phyloP scores from a whole-genome alignment of 2,113 vertebrate genomes.

The Corvus hawaiiensis region DNA sequence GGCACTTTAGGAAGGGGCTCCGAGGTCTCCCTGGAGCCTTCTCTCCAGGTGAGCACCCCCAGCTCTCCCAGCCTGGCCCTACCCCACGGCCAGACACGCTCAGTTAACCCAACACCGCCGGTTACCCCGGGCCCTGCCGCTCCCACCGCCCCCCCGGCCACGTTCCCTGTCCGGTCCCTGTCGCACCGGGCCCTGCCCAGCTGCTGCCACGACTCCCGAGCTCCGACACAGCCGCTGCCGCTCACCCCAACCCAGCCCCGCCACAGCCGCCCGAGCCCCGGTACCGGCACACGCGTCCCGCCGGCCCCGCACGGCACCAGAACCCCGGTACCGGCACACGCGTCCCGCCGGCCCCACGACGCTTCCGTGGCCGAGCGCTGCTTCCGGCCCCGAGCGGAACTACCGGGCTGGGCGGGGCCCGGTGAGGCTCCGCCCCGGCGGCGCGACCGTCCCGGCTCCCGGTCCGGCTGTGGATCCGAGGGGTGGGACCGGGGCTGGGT shows the following conservation, averaged over 20 bases:
- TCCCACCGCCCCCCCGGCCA: not conserved
- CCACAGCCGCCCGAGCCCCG: not conserved
- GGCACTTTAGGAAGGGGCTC: rapidly evolving
- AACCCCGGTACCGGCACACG: not conserved
- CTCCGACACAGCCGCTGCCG: not conserved
- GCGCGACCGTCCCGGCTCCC: not conserved
- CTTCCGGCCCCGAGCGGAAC: not conserved
- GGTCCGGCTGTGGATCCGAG: no score
- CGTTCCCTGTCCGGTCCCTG: not conserved
- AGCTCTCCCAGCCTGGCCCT: not conserved
- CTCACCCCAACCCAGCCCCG: not conserved
- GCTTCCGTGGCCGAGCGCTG: not conserved
- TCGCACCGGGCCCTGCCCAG: not conserved
- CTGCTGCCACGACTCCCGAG: not conserved
- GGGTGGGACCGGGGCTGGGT: no score
- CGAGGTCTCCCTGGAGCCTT: not conserved
- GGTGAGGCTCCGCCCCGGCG: not conserved
- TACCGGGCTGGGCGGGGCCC: not conserved
- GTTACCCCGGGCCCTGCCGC: not conserved
- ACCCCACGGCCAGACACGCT: not conserved
- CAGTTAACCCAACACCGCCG: not conserved
- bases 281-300: not conserved
- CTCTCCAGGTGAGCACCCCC: not conserved
- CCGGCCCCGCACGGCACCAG: not conserved
- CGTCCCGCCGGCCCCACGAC: not conserved